Evolutionary conservation across 2,797 vertebrate genomes (phyloP).

Genomic region (Galaxias olidus): DNA sequence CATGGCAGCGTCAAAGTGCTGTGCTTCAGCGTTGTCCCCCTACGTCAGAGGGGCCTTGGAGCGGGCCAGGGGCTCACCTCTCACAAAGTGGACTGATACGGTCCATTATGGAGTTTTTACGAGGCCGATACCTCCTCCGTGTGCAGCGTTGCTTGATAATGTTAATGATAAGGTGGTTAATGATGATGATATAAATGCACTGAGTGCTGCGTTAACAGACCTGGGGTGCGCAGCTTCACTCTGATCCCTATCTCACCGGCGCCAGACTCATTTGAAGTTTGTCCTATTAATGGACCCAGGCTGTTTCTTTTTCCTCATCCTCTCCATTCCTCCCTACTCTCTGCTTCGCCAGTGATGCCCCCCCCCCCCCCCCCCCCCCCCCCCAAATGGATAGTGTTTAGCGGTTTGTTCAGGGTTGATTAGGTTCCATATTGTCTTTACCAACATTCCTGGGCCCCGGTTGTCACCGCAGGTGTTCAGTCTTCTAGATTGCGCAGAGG

Average conservation of each 20-base stretch:
- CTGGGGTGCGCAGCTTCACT: slow-evolving; percentile 58
- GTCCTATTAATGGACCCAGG: slow-evolving; percentile 65
- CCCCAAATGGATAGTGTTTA: no score
- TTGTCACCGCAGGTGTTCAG: no score
- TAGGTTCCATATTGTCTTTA: no score
- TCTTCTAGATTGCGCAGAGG: not conserved
- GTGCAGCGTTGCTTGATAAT: slow-evolving; percentile 56
- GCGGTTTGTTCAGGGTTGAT: no score
- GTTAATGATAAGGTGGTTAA: slow-evolving; percentile 66
- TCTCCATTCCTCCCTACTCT: slow-evolving; percentile 37
- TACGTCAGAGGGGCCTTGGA: slow-evolving; percentile 35
- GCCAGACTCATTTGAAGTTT: slow-evolving; percentile 75
- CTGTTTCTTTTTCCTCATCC: slow-evolving; percentile 62
- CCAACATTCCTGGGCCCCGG: no score
- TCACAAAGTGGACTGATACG: slow-evolving; percentile 51
- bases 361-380: no score
- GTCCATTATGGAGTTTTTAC: slow-evolving; percentile 58
- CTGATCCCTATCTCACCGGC: slow-evolving; percentile 73
- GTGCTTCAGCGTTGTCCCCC: slow-evolving; percentile 18
- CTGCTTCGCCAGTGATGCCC: not conserved
- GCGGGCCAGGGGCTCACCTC: slow-evolving; percentile 52
- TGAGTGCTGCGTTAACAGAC: slow-evolving; percentile 71
- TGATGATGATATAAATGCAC: slow-evolving; percentile 71
- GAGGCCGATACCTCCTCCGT: slow-evolving; percentile 32
- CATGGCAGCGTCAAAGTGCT: slow-evolving; percentile 25